phyloP scores from a whole-genome alignment of 2,888 invertebrate species.

The Dasysyrphus tricinctus region DNA sequence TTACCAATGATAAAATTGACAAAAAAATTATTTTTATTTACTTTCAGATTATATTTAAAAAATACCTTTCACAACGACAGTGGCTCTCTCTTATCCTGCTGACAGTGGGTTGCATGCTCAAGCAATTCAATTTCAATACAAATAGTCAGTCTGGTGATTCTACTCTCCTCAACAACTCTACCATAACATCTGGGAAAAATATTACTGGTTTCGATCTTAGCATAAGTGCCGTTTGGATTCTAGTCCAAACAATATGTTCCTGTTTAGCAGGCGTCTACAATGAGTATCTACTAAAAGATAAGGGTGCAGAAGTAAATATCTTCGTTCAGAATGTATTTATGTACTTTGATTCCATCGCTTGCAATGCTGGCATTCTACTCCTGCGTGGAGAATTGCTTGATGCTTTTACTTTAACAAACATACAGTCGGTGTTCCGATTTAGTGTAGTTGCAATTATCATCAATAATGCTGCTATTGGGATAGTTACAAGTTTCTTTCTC shows the following conservation, averaged over 20 bases:
- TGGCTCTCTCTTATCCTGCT: conserved; percentile 95
- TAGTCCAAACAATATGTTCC: conserved; percentile 94
- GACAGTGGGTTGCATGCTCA: conserved; percentile 95
- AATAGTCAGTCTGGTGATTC: conserved; percentile 78
- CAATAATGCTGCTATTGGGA: conserved; percentile 95
- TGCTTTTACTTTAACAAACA: conserved; percentile 86
- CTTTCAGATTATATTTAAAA: conserved; percentile 92
- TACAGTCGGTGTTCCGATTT: conserved; percentile 86
- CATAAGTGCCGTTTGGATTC: conserved; percentile 87
- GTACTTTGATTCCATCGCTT: conserved; percentile 97
- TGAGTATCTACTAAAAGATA: conserved; percentile 95
- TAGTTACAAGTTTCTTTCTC: conserved; percentile 96
- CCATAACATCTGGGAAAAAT: conserved; percentile 77
- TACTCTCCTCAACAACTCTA: conserved; percentile 40
- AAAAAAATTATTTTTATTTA: not conserved
- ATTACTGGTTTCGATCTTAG: conserved; percentile 84
- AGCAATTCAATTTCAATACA: conserved; percentile 87
- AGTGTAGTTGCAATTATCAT: conserved; percentile 92
- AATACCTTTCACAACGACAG: conserved; percentile 90
- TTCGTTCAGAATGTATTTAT: conserved; percentile 97
- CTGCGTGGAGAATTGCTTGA: conserved; percentile 87
- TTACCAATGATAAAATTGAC: too few species aligned
- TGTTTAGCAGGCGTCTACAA: conserved; percentile 98
- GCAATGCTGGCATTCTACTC: conserved; percentile 90
- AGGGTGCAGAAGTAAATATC: conserved; percentile 92